Base-by-base conservation (phyloP, 2,888 invertebrate genomes). In the Ophonus ardosiacus region DNA sequence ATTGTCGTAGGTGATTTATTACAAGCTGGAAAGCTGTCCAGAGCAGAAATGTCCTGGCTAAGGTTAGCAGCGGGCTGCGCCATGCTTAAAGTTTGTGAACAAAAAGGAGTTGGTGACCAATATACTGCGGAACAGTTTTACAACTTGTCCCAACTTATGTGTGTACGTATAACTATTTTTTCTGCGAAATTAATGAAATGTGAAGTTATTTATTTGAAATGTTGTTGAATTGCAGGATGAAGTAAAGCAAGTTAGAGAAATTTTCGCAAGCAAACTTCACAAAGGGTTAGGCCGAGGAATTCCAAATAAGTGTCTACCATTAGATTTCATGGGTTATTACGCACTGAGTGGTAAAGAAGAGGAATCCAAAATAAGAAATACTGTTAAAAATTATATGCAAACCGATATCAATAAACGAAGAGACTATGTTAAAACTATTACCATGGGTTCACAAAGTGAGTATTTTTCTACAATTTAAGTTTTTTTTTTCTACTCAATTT, bases 241-340 rank as follows among this genome's bases (percentile, higher is more conserved):
- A 82, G 97, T 97, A 83, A 93, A 95, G 80, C 95, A 97, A 93
- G 99, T 99, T 0, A 93, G 98, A 88, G 96, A 97, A 91, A 94
- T 94, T 78, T 98, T 99, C 91, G 96, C 97, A 5, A 93, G 94
- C 68, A 99, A 99, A 92, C 92, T 99, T 88, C 98, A 99, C 91
- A 98, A 98, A 93, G 98, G 97, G 84, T 91, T 96, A 81, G 93
- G 94, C 61, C 92, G 96, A 92, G 97, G 97, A 86, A 94, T 98
- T 87, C 97, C 97, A 2, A 96, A 96, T 90, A 97, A 97, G 90
- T 97, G 97, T 90, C 93, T 99, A 86, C 99, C 99, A 0, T 92
- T 99, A 82, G 98, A 99, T 92, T 99, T 98, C 92, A 97, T 99
- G 98, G 97, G 98, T 17, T 97, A 97, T 91, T 98, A 99, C 92